Evolutionary conservation across 2,797 vertebrate genomes (phyloP), one percentile per base, ranked within the genome.

Genomic region (Hemibagrus guttatus): DNA sequence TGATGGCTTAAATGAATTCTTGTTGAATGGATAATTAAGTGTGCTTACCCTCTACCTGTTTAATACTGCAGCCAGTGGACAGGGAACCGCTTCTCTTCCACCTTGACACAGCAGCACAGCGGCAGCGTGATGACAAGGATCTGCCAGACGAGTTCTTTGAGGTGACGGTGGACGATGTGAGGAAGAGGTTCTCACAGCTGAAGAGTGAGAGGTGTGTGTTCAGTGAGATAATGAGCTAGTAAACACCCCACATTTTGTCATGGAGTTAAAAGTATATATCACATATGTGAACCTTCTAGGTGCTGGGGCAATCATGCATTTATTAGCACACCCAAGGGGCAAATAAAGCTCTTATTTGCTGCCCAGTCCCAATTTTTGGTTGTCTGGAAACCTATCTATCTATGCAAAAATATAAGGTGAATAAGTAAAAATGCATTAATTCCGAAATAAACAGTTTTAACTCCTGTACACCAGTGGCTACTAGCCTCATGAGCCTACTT

Each of bases 71-170:
- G 97, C 92, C 93, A 1, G 84, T 96, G 59, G 95, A 97, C 71
- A 94, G 98, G 90, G 95, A 97, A 64, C 91, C 96, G 0, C 93
- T 99, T 49, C 89, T 99, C 17, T 99, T 96, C 93, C 97, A 98
- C 91, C 92, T 97, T 64, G 98, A 98, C 90, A 91, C 93, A 0
- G 91, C 94, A 42, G 90, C 93, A 72, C 90, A 68, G n/a, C 88
- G 79, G 5, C 86, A 84, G 0, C 28, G 86, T 54, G 61, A 85
- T 13, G 63, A 90, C 13, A 81, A 87, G 0, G 97, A 98, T 71
- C 94, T 97, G 79, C 96, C 98, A 0, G 98, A 99, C 1, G 97
- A 98, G 84, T 99, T 99, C 93, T 99, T 99, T 84, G 97, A 99
- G 87, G 95, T 99, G 90, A 99, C 98, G 0, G 90, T 99, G 90